A percentile compares a stretch with the other conserved stretches of the same genome.
phyloP scores from a whole-genome alignment of 2,888 invertebrate species.

The Nomada ferruginata region DNA sequence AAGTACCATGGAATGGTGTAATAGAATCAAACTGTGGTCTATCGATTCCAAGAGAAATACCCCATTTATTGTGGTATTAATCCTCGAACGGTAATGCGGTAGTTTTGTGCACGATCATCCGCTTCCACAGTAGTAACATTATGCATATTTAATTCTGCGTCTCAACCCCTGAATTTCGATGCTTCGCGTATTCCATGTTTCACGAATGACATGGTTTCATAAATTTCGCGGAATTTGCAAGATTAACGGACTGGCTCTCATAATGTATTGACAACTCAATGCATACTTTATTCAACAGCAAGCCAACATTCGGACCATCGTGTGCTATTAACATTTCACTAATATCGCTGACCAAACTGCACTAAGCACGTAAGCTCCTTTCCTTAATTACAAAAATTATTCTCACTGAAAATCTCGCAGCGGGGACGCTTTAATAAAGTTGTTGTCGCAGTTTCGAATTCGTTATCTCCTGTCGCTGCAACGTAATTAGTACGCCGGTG shows the following conservation, averaged over 20 bases:
- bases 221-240: neutral
- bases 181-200: neutral
- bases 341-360: neutral
- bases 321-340: too few species aligned
- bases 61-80: neutral
- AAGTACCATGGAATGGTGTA: too few species aligned
- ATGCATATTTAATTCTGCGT: neutral
- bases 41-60: too few species aligned
- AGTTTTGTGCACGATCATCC: neutral
- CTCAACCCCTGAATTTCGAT: neutral
- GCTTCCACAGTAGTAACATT: neutral
- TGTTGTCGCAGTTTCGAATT: too few species aligned
- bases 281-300: conserved; percentile 14
- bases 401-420: neutral
- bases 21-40: too few species aligned
- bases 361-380: neutral
- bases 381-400: too few species aligned
- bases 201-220: conserved; percentile 3
- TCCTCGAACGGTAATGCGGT: neutral
- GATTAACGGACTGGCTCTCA: neutral
- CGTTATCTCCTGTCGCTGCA: neutral
- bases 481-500: neutral
- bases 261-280: neutral
- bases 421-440: neutral
- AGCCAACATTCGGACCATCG: too few species aligned